Conservation (phyloP, 2,888 invertebrate species). For the Acholoe squamosa region DNA sequence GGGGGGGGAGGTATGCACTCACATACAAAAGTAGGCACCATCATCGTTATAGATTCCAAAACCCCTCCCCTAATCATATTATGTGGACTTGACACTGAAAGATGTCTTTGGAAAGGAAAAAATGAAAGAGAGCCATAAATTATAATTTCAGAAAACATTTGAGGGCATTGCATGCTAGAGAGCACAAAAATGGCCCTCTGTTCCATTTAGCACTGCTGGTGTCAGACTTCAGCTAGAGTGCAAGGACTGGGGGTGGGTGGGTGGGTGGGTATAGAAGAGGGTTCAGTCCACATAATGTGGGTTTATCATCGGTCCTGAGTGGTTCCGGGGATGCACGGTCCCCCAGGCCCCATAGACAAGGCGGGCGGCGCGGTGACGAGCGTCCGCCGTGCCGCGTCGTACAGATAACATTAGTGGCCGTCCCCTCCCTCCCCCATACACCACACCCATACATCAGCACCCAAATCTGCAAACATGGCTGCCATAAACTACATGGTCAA, state of each 20-base stretch:
- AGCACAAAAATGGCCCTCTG: too few relatives aligned
- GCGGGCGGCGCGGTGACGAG: background rate
- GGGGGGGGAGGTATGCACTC: too few relatives aligned
- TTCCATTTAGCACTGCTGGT: too few relatives aligned
- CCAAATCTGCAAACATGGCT: background rate
- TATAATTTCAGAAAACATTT: too few relatives aligned
- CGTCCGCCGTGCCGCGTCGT: background rate
- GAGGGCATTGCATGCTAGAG: too few relatives aligned
- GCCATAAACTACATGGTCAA: background rate
- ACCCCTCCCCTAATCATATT: too few relatives aligned
- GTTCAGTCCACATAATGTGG: background rate
- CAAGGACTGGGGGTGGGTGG: background rate
- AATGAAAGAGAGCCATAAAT: too few relatives aligned
- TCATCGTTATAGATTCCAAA: too few relatives aligned
- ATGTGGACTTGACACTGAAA: too few relatives aligned
- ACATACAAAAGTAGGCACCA: too few relatives aligned
- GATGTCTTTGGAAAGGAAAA: too few relatives aligned
- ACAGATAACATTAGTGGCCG: constrained; percentile 1
- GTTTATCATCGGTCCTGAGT: constrained; percentile 2
- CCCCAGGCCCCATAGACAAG: background rate
- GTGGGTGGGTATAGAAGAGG: background rate
- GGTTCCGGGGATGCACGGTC: background rate
- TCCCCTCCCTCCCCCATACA: too few relatives aligned
- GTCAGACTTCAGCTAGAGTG: background rate
- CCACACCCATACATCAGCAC: background rate